phyloP scores from a whole-genome alignment of 2,113 vertebrate genomes.

The Dicerorhinus sumatrensis region DNA sequence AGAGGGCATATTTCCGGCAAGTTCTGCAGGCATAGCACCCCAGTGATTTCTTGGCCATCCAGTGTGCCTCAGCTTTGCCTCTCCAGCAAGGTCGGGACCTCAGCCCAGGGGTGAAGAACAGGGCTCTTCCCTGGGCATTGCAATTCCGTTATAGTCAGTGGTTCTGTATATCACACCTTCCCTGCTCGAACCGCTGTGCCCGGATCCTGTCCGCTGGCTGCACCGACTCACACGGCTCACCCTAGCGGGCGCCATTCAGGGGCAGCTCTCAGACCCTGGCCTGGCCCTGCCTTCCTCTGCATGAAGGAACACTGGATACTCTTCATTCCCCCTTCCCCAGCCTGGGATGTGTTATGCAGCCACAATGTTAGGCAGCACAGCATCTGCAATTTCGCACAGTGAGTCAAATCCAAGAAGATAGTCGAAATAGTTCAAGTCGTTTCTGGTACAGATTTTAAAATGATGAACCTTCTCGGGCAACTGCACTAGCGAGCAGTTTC shows the following conservation, averaged over 20 bases:
- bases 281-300: neutral
- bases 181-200: neutral
- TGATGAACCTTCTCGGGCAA: neutral
- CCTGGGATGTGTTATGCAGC: neutral
- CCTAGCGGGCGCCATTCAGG: neutral
- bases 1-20: neutral
- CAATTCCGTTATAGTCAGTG: neutral
- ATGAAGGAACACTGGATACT: neutral
- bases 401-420: neutral
- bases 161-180: neutral
- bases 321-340: too few relatives aligned
- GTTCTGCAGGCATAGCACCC: neutral
- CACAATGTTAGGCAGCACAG: too few relatives aligned
- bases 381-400: neutral
- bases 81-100: neutral
- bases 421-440: neutral
- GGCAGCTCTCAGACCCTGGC: neutral
- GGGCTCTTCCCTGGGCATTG: neutral
- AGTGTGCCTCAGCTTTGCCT: rapidly evolving
- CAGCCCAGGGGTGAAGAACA: neutral
- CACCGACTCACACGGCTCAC: neutral
- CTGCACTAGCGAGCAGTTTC: neutral
- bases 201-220: neutral
- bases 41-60: neutral
- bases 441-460: neutral